A percentile compares a stretch with the other conserved stretches of the same genome.
Evolutionary conservation across 2,113 vertebrate genomes (phyloP).

Genomic region (Rhadina sibilatrix): DNA sequence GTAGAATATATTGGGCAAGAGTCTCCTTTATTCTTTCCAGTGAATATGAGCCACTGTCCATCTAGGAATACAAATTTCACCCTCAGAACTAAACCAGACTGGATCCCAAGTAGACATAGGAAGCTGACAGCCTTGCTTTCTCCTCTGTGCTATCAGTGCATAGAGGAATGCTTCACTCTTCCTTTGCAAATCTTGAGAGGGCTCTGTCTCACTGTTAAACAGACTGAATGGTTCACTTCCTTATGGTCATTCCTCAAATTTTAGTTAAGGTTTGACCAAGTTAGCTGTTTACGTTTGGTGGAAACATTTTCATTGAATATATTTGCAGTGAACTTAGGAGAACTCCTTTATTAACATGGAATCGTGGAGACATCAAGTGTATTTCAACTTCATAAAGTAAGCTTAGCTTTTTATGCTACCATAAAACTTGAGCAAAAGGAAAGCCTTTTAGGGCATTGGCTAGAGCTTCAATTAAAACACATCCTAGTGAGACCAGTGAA

Average conservation of each 20-base stretch:
- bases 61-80: background rate
- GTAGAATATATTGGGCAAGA: background rate
- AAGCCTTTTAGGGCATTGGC: background rate
- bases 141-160: background rate
- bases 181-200: background rate
- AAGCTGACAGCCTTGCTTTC: background rate
- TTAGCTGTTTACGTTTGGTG: background rate
- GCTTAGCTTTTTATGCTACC: background rate
- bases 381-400: background rate
- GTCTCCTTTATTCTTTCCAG: background rate
- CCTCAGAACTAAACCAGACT: background rate
- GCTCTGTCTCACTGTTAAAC: background rate
- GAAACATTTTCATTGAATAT: background rate
- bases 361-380: background rate
- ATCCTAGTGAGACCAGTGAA: background rate
- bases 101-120: background rate
- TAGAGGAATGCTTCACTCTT: background rate
- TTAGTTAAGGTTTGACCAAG: background rate
- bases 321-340: background rate
- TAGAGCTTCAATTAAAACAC: background rate
- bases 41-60: background rate
- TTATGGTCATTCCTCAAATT: background rate
- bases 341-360: background rate
- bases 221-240: background rate
- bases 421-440: background rate